Base-by-base conservation (phyloP, 2,888 invertebrate genomes). In the Pinctada fucata region DNA sequence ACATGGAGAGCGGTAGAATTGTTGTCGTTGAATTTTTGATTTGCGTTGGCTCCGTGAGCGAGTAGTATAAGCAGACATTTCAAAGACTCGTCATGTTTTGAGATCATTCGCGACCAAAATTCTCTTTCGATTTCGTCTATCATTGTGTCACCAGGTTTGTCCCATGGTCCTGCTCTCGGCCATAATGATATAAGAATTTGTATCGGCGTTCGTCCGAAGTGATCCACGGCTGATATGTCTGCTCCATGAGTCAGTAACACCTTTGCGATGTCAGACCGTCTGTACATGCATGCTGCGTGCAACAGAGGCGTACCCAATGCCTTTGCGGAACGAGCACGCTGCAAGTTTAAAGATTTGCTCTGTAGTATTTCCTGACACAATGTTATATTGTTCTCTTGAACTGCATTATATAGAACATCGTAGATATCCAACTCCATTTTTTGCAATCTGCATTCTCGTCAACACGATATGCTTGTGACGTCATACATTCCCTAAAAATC, bases 281-380 rank as follows among this genome's bases (percentile, higher is more conserved):
- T 31, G 58, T 58, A 75, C 69, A 75, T 75, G 49, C 75, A 75
- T 1, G 75, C 68, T 6, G 69, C 69, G 58, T 75, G 75, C 10
- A 75, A 63, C 3, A 58, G 16, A 3, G 75, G 75, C 52, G 67
- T 73, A 31, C 58, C 8, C 13, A 58, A 58, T 58, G 58, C 31
- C 31, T 31, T 31, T 31, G 31, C 31, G 31, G 31, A 31, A 31
- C 31, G 31, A 31, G 31, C 31, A 31, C 31, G 31, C 31, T 31
- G 31, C 31, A 31, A 31, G 31, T 31, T 31, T 31, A 31, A 31
- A 31, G 31, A 31, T 31, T 31, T 31, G 31, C 31, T 31, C 31
- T 31, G 31, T 31, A 31, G 31, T 31, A 31, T 31, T 31, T 31
- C 31, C 31, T 31, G 31, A 31, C 31, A 31, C 31, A 31, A 31